phyloP scores from a whole-genome alignment of 2,797 vertebrate species.

The Dicrostonyx torquatus region DNA sequence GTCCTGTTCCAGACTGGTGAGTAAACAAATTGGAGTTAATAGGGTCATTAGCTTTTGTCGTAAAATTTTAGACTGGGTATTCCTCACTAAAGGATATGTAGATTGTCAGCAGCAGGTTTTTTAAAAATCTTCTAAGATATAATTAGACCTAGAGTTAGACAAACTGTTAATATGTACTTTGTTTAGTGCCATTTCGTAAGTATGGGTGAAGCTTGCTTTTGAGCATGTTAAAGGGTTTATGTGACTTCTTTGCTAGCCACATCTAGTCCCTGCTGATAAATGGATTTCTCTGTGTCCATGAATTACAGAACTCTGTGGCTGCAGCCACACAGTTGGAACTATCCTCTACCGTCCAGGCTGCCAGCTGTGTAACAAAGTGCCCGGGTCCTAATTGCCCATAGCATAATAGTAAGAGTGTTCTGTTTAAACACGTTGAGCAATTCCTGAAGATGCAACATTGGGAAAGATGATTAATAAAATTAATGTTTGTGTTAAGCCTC shows the following conservation, averaged over 20 bases:
- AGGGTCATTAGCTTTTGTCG: conserved; percentile 87
- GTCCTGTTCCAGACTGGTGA: conserved; percentile 87
- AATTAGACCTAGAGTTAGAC: conserved; percentile 82
- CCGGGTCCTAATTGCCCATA: conserved; percentile 34
- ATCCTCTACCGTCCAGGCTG: not conserved
- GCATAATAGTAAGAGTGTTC: conserved; percentile 11
- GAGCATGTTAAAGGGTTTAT: conserved; percentile 44
- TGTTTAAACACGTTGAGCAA: conserved; percentile 64
- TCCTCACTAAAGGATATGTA: conserved; percentile 77
- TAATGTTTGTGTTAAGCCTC: conserved; percentile 59
- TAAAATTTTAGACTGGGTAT: conserved; percentile 85
- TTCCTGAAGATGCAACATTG: conserved; percentile 47
- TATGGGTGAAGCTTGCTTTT: conserved; percentile 66
- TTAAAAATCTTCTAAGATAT: conserved; percentile 80
- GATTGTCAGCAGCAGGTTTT: conserved; percentile 72
- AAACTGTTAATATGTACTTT: conserved; percentile 72
- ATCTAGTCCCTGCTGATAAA: not conserved
- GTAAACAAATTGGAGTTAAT: conserved; percentile 89
- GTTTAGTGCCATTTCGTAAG: conserved; percentile 70
- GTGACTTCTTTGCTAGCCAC: not conserved
- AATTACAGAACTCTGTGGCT: conserved; percentile 47
- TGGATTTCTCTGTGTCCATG: not conserved
- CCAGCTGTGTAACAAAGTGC: not conserved
- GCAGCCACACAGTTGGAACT: conserved; percentile 14
- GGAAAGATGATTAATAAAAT: conserved; percentile 50